Percentiles rank a stretch among this genome's conserved stretches.
Evolutionary conservation across 2,113 vertebrate species (phyloP).

Genomic region (Merops nubicus): DNA sequence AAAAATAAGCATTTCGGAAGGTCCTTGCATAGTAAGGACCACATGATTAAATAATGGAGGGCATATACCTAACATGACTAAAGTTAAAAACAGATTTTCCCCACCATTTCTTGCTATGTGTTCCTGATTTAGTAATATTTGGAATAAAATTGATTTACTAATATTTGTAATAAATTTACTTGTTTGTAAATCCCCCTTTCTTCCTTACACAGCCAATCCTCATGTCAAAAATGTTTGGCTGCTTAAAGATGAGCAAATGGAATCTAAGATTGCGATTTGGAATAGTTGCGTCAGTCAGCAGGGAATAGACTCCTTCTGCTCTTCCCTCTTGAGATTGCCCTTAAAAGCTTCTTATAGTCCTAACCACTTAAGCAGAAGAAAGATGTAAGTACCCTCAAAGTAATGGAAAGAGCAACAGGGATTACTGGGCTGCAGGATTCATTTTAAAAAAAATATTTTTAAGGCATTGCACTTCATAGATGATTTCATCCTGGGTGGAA

Average conservation of each 20-base stretch:
- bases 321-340: conserved; percentile 34
- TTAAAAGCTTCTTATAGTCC: conserved; percentile 62
- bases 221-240: not conserved
- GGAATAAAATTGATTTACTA: not conserved
- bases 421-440: conserved; percentile 23
- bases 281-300: not conserved
- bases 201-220: not conserved
- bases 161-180: not conserved
- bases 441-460: conserved; percentile 42
- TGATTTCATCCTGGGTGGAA: not conserved
- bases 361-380: conserved; percentile 50
- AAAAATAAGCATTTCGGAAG: not conserved
- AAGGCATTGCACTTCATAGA: not conserved
- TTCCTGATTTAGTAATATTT: not conserved
- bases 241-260: not conserved
- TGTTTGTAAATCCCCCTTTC: not conserved
- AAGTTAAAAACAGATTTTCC: not conserved
- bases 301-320: not conserved
- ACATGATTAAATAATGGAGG: not conserved
- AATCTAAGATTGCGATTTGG: rapidly evolving
- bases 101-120: not conserved
- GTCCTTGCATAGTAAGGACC: not conserved
- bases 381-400: conserved; percentile 52
- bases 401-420: conserved; percentile 54
- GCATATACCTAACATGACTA: not conserved